Evolutionary conservation across 2,797 vertebrate genomes (phyloP).

Genomic region (Bufotes viridis): DNA sequence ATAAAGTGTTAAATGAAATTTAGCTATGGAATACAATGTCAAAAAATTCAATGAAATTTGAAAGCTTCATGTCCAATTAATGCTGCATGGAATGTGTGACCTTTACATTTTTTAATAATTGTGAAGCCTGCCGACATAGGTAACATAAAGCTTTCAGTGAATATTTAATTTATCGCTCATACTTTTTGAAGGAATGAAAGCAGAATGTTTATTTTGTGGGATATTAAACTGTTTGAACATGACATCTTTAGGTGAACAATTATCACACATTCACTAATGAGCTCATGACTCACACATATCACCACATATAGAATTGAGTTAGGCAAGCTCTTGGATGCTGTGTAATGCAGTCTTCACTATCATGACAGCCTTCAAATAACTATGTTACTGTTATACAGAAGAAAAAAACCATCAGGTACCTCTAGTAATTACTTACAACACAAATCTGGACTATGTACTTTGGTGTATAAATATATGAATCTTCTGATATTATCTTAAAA

Average conservation of each 20-base stretch:
- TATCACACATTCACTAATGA: background rate
- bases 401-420: too few relatives aligned
- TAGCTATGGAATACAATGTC: constrained; percentile 49
- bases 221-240: background rate
- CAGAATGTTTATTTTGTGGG: constrained; percentile 38
- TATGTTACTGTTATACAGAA: too few relatives aligned
- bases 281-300: background rate
- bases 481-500: too few relatives aligned
- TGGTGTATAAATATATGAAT: too few relatives aligned
- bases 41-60: constrained; percentile 54
- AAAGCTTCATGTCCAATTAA: constrained; percentile 60
- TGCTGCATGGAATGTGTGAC: constrained; percentile 46
- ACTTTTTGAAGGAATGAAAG: constrained; percentile 15
- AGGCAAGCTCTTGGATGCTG: background rate
- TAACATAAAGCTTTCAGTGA: constrained; percentile 56
- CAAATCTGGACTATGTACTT: too few relatives aligned
- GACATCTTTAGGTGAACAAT: constrained; percentile 24
- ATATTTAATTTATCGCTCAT: constrained; percentile 57
- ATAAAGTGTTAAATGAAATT: constrained; percentile 46
- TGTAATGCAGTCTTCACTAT: background rate
- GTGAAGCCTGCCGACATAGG: constrained; percentile 42
- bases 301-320: background rate
- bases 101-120: constrained; percentile 59
- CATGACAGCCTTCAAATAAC: background rate
- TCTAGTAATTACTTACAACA: too few relatives aligned